Percentiles rank a stretch among this genome's conserved stretches.
phyloP scores from a whole-genome alignment of 2,888 invertebrate species.

The Pecten maximus region DNA sequence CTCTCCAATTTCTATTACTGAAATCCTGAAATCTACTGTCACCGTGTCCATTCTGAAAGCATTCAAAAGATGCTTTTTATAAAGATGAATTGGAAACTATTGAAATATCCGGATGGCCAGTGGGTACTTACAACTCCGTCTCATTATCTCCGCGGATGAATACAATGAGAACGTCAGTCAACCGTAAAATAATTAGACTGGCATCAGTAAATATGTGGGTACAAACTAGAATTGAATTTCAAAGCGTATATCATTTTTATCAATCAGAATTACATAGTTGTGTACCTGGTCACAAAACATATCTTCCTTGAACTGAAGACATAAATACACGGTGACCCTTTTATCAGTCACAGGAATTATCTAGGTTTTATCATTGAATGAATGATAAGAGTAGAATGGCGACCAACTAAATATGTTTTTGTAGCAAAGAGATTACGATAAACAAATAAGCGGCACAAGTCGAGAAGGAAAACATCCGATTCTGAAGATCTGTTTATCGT shows the following conservation, averaged over 20 bases:
- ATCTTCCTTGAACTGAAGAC: background rate
- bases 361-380: background rate
- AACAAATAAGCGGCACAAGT: background rate
- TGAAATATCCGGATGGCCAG: background rate
- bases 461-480: conserved; percentile 22
- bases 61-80: background rate
- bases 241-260: background rate
- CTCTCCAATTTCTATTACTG: background rate
- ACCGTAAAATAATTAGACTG: conserved; percentile 14
- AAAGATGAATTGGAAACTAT: background rate
- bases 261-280: background rate
- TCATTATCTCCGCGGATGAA: background rate
- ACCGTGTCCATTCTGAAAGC: too few relatives aligned
- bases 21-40: background rate
- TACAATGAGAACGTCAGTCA: background rate
- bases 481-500: background rate
- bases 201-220: background rate
- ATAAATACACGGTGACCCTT: background rate
- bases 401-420: background rate
- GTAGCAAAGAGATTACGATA: background rate
- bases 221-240: background rate
- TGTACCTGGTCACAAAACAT: background rate
- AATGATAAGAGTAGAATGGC: background rate
- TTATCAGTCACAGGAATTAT: background rate
- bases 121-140: background rate